Evolutionary conservation across 2,888 invertebrate species (phyloP), one percentile per base, ranked within the genome.

Genomic region (Caenorhabditis zanzibari): DNA sequence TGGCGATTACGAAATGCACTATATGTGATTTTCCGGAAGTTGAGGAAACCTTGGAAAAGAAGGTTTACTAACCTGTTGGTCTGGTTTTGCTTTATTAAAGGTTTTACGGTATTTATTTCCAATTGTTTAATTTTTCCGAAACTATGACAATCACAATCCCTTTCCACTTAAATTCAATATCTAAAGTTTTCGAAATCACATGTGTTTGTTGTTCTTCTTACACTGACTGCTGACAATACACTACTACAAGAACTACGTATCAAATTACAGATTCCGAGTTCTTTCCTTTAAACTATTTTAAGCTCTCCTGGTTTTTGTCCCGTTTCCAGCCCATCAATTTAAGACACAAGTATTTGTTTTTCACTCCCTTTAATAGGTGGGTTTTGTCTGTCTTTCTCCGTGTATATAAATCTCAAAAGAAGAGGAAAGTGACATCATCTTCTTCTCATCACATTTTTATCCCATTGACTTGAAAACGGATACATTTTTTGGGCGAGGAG

Each of bases 381-480:
- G 56, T 56, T 56, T 47, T 19, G 47, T 47, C n/a, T 19, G 47
- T 7, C n/a, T 47, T 47, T 5, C 2, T 7, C 32, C 32, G 7
- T 44, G n/a, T n/a, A n/a, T 52, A 19, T 2, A 52, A 28, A 54
- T 16, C 26, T 22, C 12, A 35, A 28, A 24, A 41, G 28, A 12
- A 16, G 6, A 32, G 32, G n/a, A n/a, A n/a, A n/a, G 41, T 74
- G 74, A 75, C 74, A 75, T 75, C 74, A 75, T 74, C 44, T 12
- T 24, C 49, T 2, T 12, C 61, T 54, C 54, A 41, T 26, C 28
- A 26, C 16, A 12, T 47, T 54, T 38, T 59, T 49, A 38, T 38
- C 38, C 52, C 28, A 58, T 44, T 75, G 64, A 75, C 56, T 64
- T 75, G 74, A 75, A 75, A 75, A 66, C 56, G 56, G 74, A 75